A percentile compares a stretch with the other conserved stretches of the same genome.
Conservation (phyloP, 2,797 vertebrate species). For the Onychomys leucogaster region DNA sequence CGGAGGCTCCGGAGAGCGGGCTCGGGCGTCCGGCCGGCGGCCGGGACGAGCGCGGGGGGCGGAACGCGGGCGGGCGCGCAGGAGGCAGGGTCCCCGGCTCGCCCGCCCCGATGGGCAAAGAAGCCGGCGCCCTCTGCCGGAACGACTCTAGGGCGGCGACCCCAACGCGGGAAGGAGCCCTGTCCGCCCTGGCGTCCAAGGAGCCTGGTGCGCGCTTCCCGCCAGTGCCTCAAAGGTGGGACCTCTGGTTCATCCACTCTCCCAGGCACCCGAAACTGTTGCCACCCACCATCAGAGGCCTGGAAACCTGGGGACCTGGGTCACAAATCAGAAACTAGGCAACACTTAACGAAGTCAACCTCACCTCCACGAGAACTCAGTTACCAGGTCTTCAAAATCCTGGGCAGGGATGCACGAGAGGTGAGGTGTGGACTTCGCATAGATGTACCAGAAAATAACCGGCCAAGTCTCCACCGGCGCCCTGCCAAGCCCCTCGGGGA, state of each 20-base stretch:
- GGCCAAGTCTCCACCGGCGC: background rate
- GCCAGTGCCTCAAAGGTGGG: background rate
- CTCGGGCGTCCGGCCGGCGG: conserved; percentile 40
- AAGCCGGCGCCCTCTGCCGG: conserved; percentile 77
- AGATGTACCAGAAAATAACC: background rate
- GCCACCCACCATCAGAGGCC: background rate
- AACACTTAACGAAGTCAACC: background rate
- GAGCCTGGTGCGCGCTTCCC: background rate
- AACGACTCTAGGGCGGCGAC: background rate
- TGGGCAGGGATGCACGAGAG: background rate
- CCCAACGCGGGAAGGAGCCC: background rate
- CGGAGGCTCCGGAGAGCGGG: conserved; percentile 48
- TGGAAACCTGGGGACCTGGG: background rate
- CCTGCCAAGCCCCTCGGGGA: background rate
- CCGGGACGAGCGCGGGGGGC: conserved; percentile 52
- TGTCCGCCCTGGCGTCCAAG: rapidly evolving
- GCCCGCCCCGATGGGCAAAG: conserved; percentile 65
- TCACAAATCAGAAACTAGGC: background rate
- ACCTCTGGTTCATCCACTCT: background rate
- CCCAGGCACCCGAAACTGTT: background rate
- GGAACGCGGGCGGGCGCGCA: conserved; percentile 62
- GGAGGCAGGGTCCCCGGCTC: conserved; percentile 71
- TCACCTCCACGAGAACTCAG: background rate
- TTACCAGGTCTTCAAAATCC: background rate
- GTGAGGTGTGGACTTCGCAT: background rate